Percentiles rank a stretch among this genome's conserved stretches.
Conservation (phyloP, 2,888 invertebrate genomes). For the Helobdella robusta region DNA sequence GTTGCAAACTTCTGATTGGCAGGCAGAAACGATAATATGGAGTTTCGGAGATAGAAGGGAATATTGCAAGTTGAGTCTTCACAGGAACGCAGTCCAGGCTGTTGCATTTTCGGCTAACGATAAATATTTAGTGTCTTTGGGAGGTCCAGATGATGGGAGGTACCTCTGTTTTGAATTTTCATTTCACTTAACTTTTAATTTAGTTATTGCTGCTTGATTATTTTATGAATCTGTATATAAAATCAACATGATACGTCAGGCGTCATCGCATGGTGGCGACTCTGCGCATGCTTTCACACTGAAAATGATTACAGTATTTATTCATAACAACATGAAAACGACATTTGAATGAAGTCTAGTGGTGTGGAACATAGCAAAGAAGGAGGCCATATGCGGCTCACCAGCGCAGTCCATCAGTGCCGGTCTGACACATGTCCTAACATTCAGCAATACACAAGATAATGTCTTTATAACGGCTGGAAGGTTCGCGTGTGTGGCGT, state of each 20-base stretch:
- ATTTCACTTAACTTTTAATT: neutral
- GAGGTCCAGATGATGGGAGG: conserved; percentile 76
- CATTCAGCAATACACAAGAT: conserved; percentile 44
- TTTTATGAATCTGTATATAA: neutral
- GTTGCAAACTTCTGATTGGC: conserved; percentile 25
- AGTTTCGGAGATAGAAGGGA: conserved; percentile 61
- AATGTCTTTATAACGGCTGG: conserved; percentile 50
- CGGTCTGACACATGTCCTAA: conserved; percentile 61
- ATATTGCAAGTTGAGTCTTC: conserved; percentile 66
- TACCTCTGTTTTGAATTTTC: no score
- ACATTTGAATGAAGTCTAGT: conserved; percentile 59
- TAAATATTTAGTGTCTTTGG: conserved; percentile 70
- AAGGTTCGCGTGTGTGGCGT: conserved; percentile 46
- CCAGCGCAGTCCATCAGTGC: conserved; percentile 61
- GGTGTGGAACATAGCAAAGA: conserved; percentile 66
- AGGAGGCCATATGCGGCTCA: conserved; percentile 57
- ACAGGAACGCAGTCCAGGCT: conserved; percentile 78
- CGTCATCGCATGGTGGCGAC: no score
- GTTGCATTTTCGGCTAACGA: conserved; percentile 73
- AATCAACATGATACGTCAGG: no score
- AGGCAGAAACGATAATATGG: conserved; percentile 75
- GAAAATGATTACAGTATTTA: neutral
- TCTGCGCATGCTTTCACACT: no score
- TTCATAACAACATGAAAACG: neutral
- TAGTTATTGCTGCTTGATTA: neutral